Conservation (phyloP, 1,140 invertebrate genomes). For the Hypsibius dujardini region DNA sequence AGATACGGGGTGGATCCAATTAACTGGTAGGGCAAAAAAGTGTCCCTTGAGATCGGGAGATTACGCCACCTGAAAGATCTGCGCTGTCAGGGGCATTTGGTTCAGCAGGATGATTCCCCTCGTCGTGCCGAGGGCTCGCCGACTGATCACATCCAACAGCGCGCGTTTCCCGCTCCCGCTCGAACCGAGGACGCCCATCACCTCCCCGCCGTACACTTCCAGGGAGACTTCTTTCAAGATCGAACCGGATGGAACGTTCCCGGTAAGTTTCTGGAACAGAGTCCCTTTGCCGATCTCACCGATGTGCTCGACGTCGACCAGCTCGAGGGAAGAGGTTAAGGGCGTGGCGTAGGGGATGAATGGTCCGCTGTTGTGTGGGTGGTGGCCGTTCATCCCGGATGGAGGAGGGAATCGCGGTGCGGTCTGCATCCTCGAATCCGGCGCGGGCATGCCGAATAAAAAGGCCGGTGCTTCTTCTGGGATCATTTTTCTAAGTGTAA, state of each 20-base stretch:
- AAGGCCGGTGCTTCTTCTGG: no score
- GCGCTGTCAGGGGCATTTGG: slow-evolving; percentile 54
- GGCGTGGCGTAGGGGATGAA: not conserved
- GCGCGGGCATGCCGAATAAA: no score
- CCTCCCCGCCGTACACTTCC: slow-evolving; percentile 69
- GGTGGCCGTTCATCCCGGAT: no score
- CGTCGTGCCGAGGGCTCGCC: slow-evolving; percentile 41
- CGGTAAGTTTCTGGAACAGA: slow-evolving; percentile 54
- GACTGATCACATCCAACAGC: slow-evolving; percentile 67
- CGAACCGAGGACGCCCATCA: slow-evolving; percentile 71
- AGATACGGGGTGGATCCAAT: no score
- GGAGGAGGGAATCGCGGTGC: no score
- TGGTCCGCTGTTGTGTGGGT: no score
- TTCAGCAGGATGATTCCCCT: slow-evolving; percentile 68
- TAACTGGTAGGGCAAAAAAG: no score
- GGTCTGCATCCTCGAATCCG: no score
- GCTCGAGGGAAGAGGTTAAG: slow-evolving; percentile 41
- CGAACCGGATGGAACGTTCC: slow-evolving; percentile 55
- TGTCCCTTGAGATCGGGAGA: no score
- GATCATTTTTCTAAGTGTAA: no score
- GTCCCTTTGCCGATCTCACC: slow-evolving; percentile 62
- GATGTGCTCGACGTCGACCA: slow-evolving; percentile 70
- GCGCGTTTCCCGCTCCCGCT: slow-evolving; percentile 76
- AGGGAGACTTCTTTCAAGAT: slow-evolving; percentile 77
- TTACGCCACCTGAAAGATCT: slow-evolving; percentile 57